Percentiles rank a stretch among this genome's conserved stretches.
Conservation (phyloP, 2,888 invertebrate species). For the Cosmia trapezina region DNA sequence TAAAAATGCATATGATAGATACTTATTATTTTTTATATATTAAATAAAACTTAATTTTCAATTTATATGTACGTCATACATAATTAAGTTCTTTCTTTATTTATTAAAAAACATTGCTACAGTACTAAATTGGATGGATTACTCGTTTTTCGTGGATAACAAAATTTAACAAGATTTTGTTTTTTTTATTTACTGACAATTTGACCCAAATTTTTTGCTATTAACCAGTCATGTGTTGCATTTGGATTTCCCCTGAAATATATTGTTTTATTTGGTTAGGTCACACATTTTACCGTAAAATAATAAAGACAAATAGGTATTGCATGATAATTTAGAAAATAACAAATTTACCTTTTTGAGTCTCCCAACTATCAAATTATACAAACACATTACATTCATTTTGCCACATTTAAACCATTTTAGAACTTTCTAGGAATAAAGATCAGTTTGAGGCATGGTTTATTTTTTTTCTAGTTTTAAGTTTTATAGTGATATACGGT, state of each 20-base stretch:
- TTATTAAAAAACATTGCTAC: constrained; percentile 3
- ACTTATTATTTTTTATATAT: constrained; percentile 20
- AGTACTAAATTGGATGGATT: constrained; percentile 80
- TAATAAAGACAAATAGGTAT: constrained; percentile 2
- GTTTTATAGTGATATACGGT: constrained; percentile 26
- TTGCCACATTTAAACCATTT: constrained; percentile 41
- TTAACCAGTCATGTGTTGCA: constrained; percentile 48
- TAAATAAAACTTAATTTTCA: neutral
- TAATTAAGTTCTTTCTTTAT: neutral
- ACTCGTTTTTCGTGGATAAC: constrained; percentile 73
- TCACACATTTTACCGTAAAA: neutral
- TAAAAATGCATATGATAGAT: constrained; percentile 1
- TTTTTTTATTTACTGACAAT: constrained; percentile 55
- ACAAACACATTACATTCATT: constrained; percentile 23
- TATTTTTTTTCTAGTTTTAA: constrained; percentile 6
- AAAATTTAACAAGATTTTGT: constrained; percentile 60
- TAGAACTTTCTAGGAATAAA: constrained; percentile 18
- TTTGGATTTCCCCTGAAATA: constrained; percentile 21
- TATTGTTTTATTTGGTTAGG: constrained; percentile 1
- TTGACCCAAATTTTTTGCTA: constrained; percentile 43
- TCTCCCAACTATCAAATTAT: neutral
- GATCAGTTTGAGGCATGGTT: constrained; percentile 18
- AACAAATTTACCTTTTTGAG: neutral
- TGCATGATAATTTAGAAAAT: constrained; percentile 35
- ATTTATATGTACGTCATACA: neutral